phyloP scores from a whole-genome alignment of 2,888 invertebrate genomes.

The Drosophila infuscata region DNA sequence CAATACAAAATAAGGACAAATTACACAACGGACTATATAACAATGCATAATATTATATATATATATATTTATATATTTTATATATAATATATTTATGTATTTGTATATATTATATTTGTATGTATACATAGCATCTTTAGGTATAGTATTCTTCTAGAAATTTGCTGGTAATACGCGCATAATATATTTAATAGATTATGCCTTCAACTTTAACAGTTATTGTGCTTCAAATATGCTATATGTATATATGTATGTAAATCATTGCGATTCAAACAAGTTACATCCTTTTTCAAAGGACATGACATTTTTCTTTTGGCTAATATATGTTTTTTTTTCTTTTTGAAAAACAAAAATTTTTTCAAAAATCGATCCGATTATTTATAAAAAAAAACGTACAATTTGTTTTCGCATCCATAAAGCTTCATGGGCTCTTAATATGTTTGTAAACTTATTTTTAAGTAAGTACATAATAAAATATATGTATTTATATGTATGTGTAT shows the following conservation, averaged over 20 bases:
- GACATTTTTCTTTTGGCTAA: conserved; percentile 22
- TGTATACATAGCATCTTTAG: conserved; percentile 58
- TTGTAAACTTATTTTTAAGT: conserved; percentile 33
- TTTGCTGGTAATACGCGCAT: conserved; percentile 46
- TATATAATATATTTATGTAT: conserved; percentile 39
- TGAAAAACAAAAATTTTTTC: background rate
- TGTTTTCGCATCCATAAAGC: conserved; percentile 56
- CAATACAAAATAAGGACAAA: conserved; percentile 49
- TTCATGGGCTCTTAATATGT: conserved; percentile 47
- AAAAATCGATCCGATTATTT: conserved; percentile 18
- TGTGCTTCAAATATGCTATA: conserved; percentile 20
- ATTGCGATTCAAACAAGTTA: conserved; percentile 9
- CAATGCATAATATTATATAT: conserved; percentile 43
- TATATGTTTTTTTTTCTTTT: background rate
- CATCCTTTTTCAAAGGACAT: conserved; percentile 9
- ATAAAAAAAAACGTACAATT: conserved; percentile 15
- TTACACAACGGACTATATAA: conserved; percentile 61
- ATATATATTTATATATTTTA: conserved; percentile 8
- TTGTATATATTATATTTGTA: conserved; percentile 28
- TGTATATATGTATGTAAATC: conserved; percentile 9
- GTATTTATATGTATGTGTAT: conserved; percentile 32
- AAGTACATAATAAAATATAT: conserved; percentile 62
- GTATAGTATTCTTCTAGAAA: conserved; percentile 52
- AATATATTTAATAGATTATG: conserved; percentile 35
- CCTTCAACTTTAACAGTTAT: conserved; percentile 25